Evolutionary conservation across 64 coral and sea anemone genomes (phyloP).

Genomic region (Montipora efflorescens): DNA sequence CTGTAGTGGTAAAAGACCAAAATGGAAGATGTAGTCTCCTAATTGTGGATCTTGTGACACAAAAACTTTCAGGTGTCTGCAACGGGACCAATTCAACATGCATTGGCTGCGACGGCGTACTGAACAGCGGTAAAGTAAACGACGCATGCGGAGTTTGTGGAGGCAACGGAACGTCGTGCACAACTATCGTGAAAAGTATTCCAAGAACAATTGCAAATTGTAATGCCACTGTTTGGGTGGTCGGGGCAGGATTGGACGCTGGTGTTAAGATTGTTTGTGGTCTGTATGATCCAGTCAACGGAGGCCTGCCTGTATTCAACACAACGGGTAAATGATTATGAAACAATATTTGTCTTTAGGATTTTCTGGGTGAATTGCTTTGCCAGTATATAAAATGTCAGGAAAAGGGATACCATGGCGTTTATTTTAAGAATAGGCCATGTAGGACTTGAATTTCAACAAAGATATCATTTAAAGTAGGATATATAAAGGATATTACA

Average conservation of each 20-base stretch:
- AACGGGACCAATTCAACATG: slow-evolving; percentile 67
- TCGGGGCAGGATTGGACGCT: slow-evolving; percentile 64
- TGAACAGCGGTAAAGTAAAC: slow-evolving; percentile 79
- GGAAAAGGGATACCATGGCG: too few relatives aligned
- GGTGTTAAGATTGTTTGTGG: slow-evolving; percentile 26
- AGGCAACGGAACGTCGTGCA: slow-evolving; percentile 74
- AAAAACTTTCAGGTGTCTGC: slow-evolving; percentile 67
- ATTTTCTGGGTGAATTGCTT: too few relatives aligned
- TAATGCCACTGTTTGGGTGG: slow-evolving; percentile 21
- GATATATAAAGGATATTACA: too few relatives aligned
- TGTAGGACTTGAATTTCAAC: too few relatives aligned
- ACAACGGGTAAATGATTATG: slow-evolving; percentile 3
- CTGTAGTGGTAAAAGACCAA: too few relatives aligned
- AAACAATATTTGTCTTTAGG: too few relatives aligned
- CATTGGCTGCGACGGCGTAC: slow-evolving; percentile 70
- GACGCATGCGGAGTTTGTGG: slow-evolving; percentile 78
- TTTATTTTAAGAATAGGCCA: too few relatives aligned
- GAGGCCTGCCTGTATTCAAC: not conserved
- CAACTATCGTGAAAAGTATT: slow-evolving; percentile 25
- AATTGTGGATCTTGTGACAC: not conserved
- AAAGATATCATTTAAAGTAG: too few relatives aligned
- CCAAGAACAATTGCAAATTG: slow-evolving; percentile 41
- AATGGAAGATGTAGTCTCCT: too few relatives aligned
- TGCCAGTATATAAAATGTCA: too few relatives aligned
- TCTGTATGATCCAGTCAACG: slow-evolving; percentile 12